phyloP scores from a whole-genome alignment of 2,888 invertebrate genomes.

The Cosmopolites sordidus region DNA sequence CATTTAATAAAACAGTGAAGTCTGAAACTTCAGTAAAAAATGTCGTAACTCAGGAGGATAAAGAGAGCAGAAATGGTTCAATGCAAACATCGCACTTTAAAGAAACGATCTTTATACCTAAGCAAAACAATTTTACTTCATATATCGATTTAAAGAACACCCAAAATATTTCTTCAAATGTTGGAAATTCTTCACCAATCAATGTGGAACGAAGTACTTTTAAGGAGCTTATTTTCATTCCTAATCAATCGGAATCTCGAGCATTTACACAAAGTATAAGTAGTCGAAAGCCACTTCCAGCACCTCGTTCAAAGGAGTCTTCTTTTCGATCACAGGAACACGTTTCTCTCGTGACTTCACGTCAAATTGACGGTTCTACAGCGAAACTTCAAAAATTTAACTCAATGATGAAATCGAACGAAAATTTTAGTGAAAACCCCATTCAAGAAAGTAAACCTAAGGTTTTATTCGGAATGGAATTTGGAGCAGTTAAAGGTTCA shows the following conservation, averaged over 20 bases:
- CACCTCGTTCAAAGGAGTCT: background rate
- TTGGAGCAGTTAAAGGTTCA: too few relatives aligned
- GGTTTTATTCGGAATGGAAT: too few relatives aligned
- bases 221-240: background rate
- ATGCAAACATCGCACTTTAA: constrained; percentile 1
- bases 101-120: constrained; percentile 8
- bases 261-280: background rate
- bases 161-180: background rate
- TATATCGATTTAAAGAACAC: too few relatives aligned
- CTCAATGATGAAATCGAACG: constrained; percentile 26
- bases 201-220: background rate
- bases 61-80: too few relatives aligned
- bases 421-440: constrained; percentile 30
- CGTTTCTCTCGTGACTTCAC: background rate
- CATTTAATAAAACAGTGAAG: too few relatives aligned
- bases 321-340: background rate
- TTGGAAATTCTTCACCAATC: background rate
- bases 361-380: background rate
- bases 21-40: too few relatives aligned
- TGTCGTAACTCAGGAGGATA: too few relatives aligned
- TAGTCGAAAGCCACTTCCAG: background rate
- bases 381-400: constrained; percentile 1
- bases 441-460: too few relatives aligned
- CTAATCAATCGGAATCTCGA: background rate
- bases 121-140: background rate